Evolutionary conservation across 2,888 invertebrate genomes (phyloP), one percentile per base, ranked within the genome.

Genomic region (Pammene fasciana): DNA sequence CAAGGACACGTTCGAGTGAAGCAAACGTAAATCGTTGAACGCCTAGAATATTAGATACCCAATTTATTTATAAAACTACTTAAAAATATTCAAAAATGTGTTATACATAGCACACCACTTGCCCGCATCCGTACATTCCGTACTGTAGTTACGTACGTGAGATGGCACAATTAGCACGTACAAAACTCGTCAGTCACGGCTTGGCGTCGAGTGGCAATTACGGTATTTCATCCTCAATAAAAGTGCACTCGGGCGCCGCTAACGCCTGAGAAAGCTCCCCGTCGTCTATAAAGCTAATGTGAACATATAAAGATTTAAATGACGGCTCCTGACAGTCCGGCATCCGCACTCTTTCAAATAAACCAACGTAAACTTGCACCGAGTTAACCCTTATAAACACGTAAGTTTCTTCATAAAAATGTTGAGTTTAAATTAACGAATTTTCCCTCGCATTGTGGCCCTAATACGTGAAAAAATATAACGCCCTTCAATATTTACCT

Each of bases 151-250:
- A 64, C 68, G 36, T 79, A 82, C 80, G 79, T 82, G 78, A 81
- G 81, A 82, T 77, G 77, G 81, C 80, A 87, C 85, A 88, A 88
- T 90, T 88, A 89, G 80, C 88, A 88, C 87, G 87, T 87, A 86
- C 83, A 82, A 82, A 87, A 84, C 82, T 85, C 86, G 85, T 87
- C 88, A 84, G 86, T 87, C 87, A 86, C 84, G 87, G 85, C 80
- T 80, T 80, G 84, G 84, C 86, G 86, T 86, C 85, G 87, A 88
- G 88, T 85, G 86, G 86, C 89, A 89, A 89, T 90, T 90, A 89
- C 86, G 84, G 83, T 88, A 89, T 89, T 90, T 89, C 88, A 89
- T 88, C 86, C 87, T 84, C 88, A 87, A 89, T 90, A 90, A 90
- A 90, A 90, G 86, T 90, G 90, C 90, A 90, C 90, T 89, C 86